These are phyloP conservation scores for Apodemus sylvaticus DNA, from an alignment of 2,113 vertebrate genomes.

Conservation along the genomic window DNA sequence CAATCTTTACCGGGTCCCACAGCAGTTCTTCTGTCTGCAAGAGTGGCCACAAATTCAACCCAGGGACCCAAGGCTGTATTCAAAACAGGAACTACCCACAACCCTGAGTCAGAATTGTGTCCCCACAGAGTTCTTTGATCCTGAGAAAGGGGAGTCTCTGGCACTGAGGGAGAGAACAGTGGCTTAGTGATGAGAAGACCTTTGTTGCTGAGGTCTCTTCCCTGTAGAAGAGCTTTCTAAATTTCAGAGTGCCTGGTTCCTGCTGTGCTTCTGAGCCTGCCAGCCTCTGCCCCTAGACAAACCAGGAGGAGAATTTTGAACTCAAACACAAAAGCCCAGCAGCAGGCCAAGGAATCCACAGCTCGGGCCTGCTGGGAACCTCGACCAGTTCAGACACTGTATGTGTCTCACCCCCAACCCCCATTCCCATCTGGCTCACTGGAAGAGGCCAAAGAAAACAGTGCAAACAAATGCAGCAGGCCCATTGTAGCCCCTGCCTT, in stretches of 20 bases:
- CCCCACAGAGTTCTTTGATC: conserved; percentile 47
- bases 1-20: neutral
- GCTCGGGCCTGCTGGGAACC: neutral
- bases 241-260: conserved; percentile 56
- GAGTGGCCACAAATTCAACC: conserved; percentile 73
- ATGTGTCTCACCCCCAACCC: conserved; percentile 46
- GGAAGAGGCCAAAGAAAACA: conserved; percentile 68
- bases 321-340: conserved; percentile 59
- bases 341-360: conserved; percentile 39
- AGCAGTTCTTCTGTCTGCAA: conserved; percentile 56
- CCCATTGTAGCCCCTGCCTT: neutral
- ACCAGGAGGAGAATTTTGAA: conserved; percentile 59
- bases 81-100: conserved; percentile 29
- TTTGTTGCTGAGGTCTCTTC: conserved; percentile 34
- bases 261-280: conserved; percentile 16
- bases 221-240: conserved; percentile 38
- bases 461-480: conserved; percentile 37
- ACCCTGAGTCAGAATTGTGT: conserved; percentile 30
- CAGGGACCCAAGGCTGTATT: conserved; percentile 58
- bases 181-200: neutral
- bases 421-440: conserved; percentile 52
- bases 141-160: neutral
- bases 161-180: conserved; percentile 7
- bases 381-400: neutral
- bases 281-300: neutral